phyloP scores from a whole-genome alignment of 2,113 vertebrate species.

The Zeus faber region DNA sequence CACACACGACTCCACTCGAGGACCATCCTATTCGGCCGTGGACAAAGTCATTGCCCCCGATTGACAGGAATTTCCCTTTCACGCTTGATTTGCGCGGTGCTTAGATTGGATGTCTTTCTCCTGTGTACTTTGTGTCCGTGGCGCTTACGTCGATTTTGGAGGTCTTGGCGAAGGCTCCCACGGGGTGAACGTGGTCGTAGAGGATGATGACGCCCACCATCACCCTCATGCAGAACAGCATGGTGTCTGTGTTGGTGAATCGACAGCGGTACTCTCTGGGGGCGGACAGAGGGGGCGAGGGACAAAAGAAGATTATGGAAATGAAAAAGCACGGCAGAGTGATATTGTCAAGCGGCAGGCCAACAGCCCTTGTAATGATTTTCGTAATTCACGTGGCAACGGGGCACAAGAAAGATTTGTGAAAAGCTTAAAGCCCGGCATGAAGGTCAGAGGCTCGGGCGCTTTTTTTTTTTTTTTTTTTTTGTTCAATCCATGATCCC shows the following conservation, averaged over 20 bases:
- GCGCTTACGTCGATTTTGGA: conserved; percentile 90
- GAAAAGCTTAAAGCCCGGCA: conserved; percentile 8
- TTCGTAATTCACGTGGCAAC: conserved; percentile 18
- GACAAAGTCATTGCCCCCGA: too few species aligned
- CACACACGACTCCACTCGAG: neutral
- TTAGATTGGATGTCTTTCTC: too few species aligned
- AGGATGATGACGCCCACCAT: conserved; percentile 95
- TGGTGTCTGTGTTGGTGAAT: conserved; percentile 92
- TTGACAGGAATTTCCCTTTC: too few species aligned
- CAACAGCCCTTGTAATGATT: neutral
- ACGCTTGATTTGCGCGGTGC: too few species aligned
- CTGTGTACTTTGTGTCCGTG: neutral
- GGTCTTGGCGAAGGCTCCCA: conserved; percentile 91
- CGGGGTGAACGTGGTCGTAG: conserved; percentile 91
- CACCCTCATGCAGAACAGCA: conserved; percentile 93
- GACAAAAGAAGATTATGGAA: neutral
- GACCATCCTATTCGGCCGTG: too few species aligned
- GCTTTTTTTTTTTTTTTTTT: too few species aligned
- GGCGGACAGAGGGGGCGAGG: neutral
- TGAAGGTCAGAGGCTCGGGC: conserved; percentile 24
- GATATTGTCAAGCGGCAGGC: neutral
- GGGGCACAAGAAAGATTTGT: neutral
- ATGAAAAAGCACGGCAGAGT: neutral
- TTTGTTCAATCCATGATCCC: conserved; percentile 1
- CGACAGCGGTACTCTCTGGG: conserved; percentile 87